Conservation (phyloP, 2,113 vertebrate species). For the Labeo rohita region DNA sequence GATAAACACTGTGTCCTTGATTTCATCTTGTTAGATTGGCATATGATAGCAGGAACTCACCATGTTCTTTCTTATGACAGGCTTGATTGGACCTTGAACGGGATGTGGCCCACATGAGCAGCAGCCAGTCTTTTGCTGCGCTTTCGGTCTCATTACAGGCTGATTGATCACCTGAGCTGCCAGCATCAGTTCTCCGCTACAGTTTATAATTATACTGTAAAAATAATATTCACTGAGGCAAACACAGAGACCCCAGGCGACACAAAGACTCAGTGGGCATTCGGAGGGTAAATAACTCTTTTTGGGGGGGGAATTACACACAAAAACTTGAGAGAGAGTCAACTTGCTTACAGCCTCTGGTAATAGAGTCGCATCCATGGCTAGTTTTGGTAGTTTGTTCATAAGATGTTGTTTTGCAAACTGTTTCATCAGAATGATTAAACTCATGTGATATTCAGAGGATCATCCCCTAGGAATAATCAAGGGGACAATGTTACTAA, state of each 20-base stretch:
- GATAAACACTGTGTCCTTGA: neutral
- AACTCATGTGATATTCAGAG: neutral
- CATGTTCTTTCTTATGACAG: slow-evolving; percentile 49
- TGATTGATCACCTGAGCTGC: slow-evolving; percentile 70
- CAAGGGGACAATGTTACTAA: slow-evolving; percentile 3
- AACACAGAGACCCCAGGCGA: slow-evolving; percentile 59
- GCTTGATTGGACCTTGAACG: slow-evolving; percentile 69
- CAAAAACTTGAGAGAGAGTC: slow-evolving; percentile 14
- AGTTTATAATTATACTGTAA: slow-evolving; percentile 67
- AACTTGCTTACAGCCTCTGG: neutral
- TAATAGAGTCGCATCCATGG: neutral
- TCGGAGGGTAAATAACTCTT: slow-evolving; percentile 16
- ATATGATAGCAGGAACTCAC: neutral
- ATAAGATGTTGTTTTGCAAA: neutral
- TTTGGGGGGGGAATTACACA: neutral
- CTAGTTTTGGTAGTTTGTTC: neutral
- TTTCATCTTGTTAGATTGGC: neutral
- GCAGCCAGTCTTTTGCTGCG: slow-evolving; percentile 65
- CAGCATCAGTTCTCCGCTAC: slow-evolving; percentile 58
- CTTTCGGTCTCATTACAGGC: slow-evolving; percentile 64
- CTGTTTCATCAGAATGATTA: slow-evolving; percentile 5
- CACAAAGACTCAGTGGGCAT: slow-evolving; percentile 57
- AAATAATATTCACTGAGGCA: slow-evolving; percentile 60
- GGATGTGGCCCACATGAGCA: slow-evolving; percentile 56
- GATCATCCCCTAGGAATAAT: neutral